These are phyloP conservation scores for Brachyopa scutellaris DNA, from an alignment of 2,888 invertebrate genomes.

Conservation along the genomic window DNA sequence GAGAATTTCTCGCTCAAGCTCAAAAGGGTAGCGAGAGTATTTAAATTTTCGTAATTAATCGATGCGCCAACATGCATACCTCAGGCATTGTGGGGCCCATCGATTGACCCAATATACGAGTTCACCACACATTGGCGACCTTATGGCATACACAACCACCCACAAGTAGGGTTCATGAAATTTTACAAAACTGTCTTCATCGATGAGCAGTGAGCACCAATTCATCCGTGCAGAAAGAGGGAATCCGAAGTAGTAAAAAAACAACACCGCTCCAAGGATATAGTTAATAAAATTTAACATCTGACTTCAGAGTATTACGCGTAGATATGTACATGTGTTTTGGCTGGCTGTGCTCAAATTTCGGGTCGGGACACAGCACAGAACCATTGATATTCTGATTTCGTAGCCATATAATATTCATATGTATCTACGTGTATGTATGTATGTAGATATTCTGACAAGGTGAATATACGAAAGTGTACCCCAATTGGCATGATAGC, in stretches of 20 bases:
- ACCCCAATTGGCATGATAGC: constrained; percentile 32
- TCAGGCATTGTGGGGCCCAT: background rate
- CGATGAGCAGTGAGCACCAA: constrained; percentile 43
- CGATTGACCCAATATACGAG: constrained; percentile 36
- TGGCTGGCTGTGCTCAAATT: background rate
- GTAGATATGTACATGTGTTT: background rate
- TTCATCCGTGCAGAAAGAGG: background rate
- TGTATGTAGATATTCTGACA: background rate
- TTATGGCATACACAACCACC: background rate
- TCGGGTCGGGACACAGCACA: too few species aligned
- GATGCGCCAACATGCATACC: background rate
- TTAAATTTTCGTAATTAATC: constrained; percentile 36
- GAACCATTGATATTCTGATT: constrained; percentile 47
- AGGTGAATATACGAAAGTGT: constrained; percentile 11
- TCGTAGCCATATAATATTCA: constrained; percentile 6
- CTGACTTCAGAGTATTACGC: constrained; percentile 10
- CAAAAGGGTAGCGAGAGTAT: too few species aligned
- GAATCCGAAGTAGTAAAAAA: background rate
- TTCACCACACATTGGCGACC: background rate
- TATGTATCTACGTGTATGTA: too few species aligned
- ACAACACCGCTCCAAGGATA: constrained; percentile 6
- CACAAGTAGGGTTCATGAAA: constrained; percentile 9
- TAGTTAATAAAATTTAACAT: constrained; percentile 48
- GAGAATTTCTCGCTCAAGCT: too few species aligned
- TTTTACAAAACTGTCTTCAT: constrained; percentile 32